Conservation (phyloP, 2,888 invertebrate genomes). For the Polyommatus icarus region DNA sequence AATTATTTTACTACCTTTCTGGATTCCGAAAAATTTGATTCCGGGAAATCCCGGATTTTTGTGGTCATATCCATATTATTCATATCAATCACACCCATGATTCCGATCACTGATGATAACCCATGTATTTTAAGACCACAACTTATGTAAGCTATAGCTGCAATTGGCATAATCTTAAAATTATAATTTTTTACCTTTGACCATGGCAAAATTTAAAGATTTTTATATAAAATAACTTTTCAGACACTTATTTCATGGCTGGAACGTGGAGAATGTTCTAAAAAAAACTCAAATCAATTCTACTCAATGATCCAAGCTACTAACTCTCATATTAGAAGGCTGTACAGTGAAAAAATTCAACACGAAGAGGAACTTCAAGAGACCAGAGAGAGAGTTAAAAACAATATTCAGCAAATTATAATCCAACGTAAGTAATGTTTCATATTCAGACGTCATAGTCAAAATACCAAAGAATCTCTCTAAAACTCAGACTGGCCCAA, state of each 20-base stretch:
- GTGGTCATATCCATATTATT: too few relatives aligned
- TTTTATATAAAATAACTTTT: constrained; percentile 40
- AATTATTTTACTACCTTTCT: too few relatives aligned
- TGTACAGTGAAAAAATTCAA: constrained; percentile 90
- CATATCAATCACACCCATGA: too few relatives aligned
- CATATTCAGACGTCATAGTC: not conserved
- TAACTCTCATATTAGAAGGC: constrained; percentile 93
- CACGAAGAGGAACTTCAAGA: constrained; percentile 93
- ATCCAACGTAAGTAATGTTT: constrained; percentile 55
- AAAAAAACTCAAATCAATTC: constrained; percentile 93
- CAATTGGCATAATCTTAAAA: too few relatives aligned
- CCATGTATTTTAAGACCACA: too few relatives aligned
- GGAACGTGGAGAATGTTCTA: constrained; percentile 95
- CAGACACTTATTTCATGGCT: constrained; percentile 94
- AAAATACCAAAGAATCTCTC: not conserved
- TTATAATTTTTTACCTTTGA: too few relatives aligned
- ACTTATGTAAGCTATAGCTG: too few relatives aligned
- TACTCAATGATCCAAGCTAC: constrained; percentile 98
- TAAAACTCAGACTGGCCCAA: constrained; percentile 4
- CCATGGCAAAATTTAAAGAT: too few relatives aligned
- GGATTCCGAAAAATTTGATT: too few relatives aligned
- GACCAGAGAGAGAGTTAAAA: constrained; percentile 91
- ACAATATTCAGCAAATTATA: constrained; percentile 90
- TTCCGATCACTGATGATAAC: too few relatives aligned
- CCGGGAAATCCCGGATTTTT: too few relatives aligned